Evolutionary conservation across 2,888 invertebrate species (phyloP).

Genomic region (Chrysina gloriosa): DNA sequence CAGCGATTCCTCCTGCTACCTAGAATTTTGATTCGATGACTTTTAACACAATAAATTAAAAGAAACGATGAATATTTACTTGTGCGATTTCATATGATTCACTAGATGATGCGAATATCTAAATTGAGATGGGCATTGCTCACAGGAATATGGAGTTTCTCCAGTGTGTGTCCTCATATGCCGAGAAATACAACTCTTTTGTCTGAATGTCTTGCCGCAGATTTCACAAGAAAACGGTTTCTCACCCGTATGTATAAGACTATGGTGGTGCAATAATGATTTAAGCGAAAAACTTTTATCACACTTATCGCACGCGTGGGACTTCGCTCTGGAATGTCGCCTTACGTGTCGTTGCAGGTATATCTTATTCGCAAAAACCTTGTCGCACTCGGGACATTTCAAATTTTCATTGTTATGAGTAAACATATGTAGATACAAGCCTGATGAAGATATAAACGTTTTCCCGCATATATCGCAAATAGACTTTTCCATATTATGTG

Average conservation of each 20-base stretch:
- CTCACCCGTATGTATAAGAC: not conserved
- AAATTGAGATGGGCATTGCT: not conserved
- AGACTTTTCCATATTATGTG: not conserved
- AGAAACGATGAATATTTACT: not conserved
- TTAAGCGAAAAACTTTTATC: constrained; percentile 6
- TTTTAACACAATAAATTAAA: too few species aligned
- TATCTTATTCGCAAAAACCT: constrained; percentile 5
- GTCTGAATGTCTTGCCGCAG: constrained; percentile 7
- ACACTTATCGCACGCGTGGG: not conserved
- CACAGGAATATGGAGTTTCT: constrained; percentile 6
- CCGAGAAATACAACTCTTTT: not conserved
- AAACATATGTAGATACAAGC: not conserved
- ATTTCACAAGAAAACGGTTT: constrained; percentile 9
- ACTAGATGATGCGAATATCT: not conserved
- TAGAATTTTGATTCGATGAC: not conserved
- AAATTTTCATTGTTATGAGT: not conserved
- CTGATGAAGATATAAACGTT: not conserved
- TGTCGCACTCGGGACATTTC: constrained; percentile 3
- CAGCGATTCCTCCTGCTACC: too few species aligned
- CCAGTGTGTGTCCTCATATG: constrained; percentile 26
- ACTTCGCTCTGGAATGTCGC: constrained; percentile 1
- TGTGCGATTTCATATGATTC: constrained; percentile 7
- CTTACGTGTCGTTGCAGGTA: not conserved
- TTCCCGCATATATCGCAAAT: constrained; percentile 22
- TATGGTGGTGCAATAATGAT: not conserved